Percentiles rank a stretch among this genome's conserved stretches.
Evolutionary conservation across 64 coral and sea anemone species (phyloP).

Genomic region (Actinia tenebrosa): DNA sequence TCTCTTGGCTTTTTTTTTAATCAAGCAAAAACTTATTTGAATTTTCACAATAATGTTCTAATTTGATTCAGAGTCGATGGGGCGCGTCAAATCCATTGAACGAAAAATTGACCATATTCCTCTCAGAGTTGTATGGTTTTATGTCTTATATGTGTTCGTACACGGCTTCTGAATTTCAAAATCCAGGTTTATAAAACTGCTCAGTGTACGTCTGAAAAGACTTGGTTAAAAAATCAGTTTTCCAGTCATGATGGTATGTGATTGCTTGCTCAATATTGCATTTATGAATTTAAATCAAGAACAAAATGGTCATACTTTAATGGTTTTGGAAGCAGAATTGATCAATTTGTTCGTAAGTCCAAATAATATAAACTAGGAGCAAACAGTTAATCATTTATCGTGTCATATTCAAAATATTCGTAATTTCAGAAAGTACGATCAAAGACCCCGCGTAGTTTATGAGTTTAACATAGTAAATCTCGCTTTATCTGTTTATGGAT

Average conservation of each 20-base stretch:
- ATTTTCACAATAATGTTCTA: neutral
- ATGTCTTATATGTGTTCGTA: too few species aligned
- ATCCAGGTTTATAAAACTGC: too few species aligned
- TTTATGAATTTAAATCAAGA: conserved; percentile 3
- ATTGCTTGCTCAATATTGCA: neutral
- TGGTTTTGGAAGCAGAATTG: neutral
- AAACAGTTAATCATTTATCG: neutral
- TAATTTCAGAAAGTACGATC: neutral
- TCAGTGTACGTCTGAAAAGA: too few species aligned
- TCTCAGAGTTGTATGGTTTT: too few species aligned
- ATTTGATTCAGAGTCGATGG: neutral
- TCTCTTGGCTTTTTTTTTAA: neutral
- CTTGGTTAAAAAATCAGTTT: neutral
- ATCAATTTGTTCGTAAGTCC: too few species aligned
- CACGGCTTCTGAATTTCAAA: too few species aligned
- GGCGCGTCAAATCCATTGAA: neutral
- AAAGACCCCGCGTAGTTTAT: neutral
- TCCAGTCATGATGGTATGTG: neutral
- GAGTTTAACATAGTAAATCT: neutral
- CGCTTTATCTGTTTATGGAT: neutral
- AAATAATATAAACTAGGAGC: neutral
- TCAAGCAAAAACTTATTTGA: neutral
- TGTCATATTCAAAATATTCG: neutral
- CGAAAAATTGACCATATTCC: too few species aligned
- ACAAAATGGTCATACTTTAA: neutral